Conservation (phyloP, 2,797 vertebrate genomes). For the Nyctibius grandis region DNA sequence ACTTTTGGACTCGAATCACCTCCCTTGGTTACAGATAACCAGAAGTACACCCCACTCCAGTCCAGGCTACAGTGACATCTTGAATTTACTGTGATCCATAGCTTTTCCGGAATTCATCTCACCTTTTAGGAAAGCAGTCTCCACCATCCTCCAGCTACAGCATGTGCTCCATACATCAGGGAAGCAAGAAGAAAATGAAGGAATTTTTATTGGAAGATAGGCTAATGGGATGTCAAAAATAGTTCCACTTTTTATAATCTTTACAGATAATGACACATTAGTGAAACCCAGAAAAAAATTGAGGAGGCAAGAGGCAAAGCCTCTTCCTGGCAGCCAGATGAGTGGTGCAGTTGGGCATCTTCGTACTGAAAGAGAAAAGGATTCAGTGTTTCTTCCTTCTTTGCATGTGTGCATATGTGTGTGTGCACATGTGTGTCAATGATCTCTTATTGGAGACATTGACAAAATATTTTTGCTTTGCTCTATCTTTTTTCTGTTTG, state of each 20-base stretch:
- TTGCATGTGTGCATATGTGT: not conserved
- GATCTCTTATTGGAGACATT: not conserved
- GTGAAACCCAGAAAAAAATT: not conserved
- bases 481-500: not conserved
- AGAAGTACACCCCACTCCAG: not conserved
- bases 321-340: not conserved
- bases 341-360: not conserved
- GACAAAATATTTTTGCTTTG: not conserved
- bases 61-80: not conserved
- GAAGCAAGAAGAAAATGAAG: not conserved
- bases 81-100: not conserved
- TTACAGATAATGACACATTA: not conserved
- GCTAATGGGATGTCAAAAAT: not conserved
- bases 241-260: not conserved
- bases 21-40: not conserved
- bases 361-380: not conserved
- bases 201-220: not conserved
- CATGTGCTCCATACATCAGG: accelerated
- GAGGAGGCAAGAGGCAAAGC: not conserved
- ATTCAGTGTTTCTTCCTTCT: not conserved
- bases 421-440: accelerated
- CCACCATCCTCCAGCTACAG: not conserved
- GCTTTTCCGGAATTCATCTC: not conserved
- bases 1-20: not conserved
- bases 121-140: not conserved